These are phyloP conservation scores for Phenacoccus solenopsis DNA, from an alignment of 1,140 invertebrate genomes.

Conservation along the genomic window DNA sequence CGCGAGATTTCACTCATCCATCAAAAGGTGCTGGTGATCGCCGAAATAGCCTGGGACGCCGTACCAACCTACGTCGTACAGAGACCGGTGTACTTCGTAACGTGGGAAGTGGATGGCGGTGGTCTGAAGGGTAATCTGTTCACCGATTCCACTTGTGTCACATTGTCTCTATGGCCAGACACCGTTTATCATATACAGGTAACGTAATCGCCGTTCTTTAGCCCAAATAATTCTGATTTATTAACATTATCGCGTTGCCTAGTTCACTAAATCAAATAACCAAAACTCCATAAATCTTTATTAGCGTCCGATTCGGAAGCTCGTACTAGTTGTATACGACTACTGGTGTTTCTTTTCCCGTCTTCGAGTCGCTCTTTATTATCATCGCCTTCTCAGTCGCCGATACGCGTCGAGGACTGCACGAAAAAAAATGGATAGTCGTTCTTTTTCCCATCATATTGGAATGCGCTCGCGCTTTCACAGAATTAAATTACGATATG, in stretches of 20 bases:
- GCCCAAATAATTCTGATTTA: slow-evolving; percentile 8
- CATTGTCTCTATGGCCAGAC: slow-evolving; percentile 63
- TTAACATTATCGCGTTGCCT: not conserved
- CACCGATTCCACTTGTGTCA: slow-evolving; percentile 61
- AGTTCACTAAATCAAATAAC: slow-evolving; percentile 14
- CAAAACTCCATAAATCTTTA: slow-evolving; percentile 4
- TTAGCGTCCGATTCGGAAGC: slow-evolving; percentile 11
- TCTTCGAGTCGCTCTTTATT: too few relatives aligned
- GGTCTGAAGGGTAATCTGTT: slow-evolving; percentile 71
- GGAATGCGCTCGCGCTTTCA: too few relatives aligned
- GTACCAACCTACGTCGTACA: slow-evolving; percentile 34
- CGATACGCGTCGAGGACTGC: too few relatives aligned
- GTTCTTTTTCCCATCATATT: too few relatives aligned
- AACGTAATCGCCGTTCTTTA: not conserved
- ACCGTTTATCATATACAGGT: slow-evolving; percentile 68
- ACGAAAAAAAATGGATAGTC: too few relatives aligned
- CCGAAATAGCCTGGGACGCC: slow-evolving; percentile 59
- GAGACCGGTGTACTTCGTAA: slow-evolving; percentile 48
- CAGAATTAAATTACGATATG: too few relatives aligned
- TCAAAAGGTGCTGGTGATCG: slow-evolving; percentile 56
- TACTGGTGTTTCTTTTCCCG: not conserved
- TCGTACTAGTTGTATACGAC: not conserved
- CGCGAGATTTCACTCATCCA: slow-evolving; percentile 52
- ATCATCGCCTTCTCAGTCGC: too few relatives aligned
- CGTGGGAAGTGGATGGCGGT: slow-evolving; percentile 68